Percentiles rank a stretch among this genome's conserved stretches.
Evolutionary conservation across 2,797 vertebrate genomes (phyloP).

Genomic region (Clarias pachynema): DNA sequence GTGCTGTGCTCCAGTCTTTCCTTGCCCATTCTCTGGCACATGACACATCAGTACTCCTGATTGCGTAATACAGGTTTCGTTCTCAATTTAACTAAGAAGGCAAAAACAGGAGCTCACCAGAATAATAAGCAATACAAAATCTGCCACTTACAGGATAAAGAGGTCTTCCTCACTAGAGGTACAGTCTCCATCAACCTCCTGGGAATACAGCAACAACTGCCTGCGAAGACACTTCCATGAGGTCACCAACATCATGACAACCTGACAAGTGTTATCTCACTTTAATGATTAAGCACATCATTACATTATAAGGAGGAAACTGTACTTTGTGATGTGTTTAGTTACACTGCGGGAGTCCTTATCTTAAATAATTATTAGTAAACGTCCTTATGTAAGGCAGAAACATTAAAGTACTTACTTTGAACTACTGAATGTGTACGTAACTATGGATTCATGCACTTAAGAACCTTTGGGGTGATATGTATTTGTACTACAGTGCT

Average conservation of each 20-base stretch:
- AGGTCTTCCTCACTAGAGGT: conserved; percentile 95
- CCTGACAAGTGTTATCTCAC: too few species aligned
- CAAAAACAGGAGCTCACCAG: not conserved
- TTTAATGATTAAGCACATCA: not conserved
- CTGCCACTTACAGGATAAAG: conserved; percentile 91
- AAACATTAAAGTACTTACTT: not conserved
- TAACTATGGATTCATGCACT: not conserved
- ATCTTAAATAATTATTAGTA: not conserved
- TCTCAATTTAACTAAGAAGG: not conserved
- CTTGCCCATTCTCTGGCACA: not conserved
- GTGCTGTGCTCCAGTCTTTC: not conserved
- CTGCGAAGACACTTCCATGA: conserved; percentile 66
- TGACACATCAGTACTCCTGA: not conserved
- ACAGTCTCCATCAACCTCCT: conserved; percentile 92
- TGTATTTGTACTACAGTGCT: not conserved
- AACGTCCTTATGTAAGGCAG: not conserved
- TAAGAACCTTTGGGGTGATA: not conserved
- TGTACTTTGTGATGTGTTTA: not conserved
- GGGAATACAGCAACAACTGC: conserved; percentile 94
- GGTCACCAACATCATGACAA: conserved; percentile 11
- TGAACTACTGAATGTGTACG: not conserved
- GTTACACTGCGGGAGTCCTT: not conserved
- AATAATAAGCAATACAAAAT: conserved; percentile 4
- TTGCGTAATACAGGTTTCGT: not conserved
- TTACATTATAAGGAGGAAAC: not conserved